Evolutionary conservation across 2,113 vertebrate species (phyloP).

Genomic region (Eretmodus cyanostictus): DNA sequence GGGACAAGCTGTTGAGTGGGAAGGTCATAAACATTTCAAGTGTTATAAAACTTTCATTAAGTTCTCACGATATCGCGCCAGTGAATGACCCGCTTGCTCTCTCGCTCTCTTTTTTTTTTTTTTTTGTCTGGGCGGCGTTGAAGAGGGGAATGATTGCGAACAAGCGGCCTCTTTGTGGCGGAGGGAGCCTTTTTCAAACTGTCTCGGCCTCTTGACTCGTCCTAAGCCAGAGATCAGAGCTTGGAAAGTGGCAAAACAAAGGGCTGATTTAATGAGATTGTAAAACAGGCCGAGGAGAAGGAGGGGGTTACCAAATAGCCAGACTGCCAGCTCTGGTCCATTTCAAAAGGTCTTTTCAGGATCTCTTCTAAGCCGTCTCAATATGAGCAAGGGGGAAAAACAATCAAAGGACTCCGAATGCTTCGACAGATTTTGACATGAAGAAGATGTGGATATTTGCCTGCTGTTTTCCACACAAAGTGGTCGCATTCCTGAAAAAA

Average conservation of each 20-base stretch:
- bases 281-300: constrained; percentile 68
- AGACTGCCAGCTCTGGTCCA: constrained; percentile 63
- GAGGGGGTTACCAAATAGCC: constrained; percentile 63
- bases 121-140: constrained; percentile 39
- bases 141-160: constrained; percentile 64
- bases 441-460: constrained; percentile 62
- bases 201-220: constrained; percentile 79
- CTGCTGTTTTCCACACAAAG: constrained; percentile 52
- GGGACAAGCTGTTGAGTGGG: constrained; percentile 74
- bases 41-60: constrained; percentile 85
- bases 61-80: constrained; percentile 81
- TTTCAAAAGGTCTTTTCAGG: constrained; percentile 78
- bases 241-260: constrained; percentile 82
- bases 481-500: constrained; percentile 41
- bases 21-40: constrained; percentile 83
- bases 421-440: constrained; percentile 64
- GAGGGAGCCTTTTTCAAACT: constrained; percentile 74
- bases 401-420: constrained; percentile 66
- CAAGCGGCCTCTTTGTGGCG: constrained; percentile 74
- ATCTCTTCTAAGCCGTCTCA: constrained; percentile 66
- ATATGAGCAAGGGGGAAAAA: constrained; percentile 41
- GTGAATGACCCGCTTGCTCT: constrained; percentile 69
- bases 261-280: constrained; percentile 79
- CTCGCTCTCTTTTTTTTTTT: constrained; percentile 16
- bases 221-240: constrained; percentile 81